Evolutionary conservation across 2,113 vertebrate genomes (phyloP), one percentile per base, ranked within the genome.

Genomic region (Corythornis madagascariensis): DNA sequence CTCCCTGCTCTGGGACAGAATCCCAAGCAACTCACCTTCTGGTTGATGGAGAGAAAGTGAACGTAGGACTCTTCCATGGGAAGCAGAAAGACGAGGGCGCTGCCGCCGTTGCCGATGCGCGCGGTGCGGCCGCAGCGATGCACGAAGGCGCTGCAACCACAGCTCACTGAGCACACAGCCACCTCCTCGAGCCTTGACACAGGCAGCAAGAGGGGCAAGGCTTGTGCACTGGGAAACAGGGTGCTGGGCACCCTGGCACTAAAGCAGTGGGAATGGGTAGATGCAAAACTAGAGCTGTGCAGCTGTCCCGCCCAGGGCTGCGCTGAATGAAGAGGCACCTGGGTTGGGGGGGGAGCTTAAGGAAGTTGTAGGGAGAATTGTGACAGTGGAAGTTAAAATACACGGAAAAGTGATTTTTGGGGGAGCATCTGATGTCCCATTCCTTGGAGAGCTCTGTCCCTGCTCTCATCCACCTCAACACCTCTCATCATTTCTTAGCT

Each of bases 51-150:
- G 45, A 99, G 96, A 59, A 99, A 99, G 52, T 65, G 98, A 80
- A 99, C 25, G 0, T 99, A 99, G 0, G 99, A 95, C 52, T 99
- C 98, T 97, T 99, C 99, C 99, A 99, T 99, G 14, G 99, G 99
- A 74, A 99, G 98, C 91, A 99, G 78, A 40, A 99, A 99, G 4
- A 99, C 99, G 0, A 99, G 98, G 0, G 99, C 99, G 0, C 97
- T 99, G 95, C 99, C 99, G 0, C 95, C 83, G 0, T 98, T 98
- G 89, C 99, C 99, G 0, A 99, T 99, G 1, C 99, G 98, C 1
- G 99, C 99, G 0, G 99, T 99, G 13, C 99, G 98, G 4, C 99
- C 99, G 2, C 99, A 99, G 3, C 99, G 99, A 93, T 99, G 99
- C 33, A 99, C 99, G 1, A 99, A 99, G 29, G 99, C 98, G 12